Evolutionary conservation across 1,140 invertebrate genomes (phyloP).

Genomic region (Vanessa tameamea): DNA sequence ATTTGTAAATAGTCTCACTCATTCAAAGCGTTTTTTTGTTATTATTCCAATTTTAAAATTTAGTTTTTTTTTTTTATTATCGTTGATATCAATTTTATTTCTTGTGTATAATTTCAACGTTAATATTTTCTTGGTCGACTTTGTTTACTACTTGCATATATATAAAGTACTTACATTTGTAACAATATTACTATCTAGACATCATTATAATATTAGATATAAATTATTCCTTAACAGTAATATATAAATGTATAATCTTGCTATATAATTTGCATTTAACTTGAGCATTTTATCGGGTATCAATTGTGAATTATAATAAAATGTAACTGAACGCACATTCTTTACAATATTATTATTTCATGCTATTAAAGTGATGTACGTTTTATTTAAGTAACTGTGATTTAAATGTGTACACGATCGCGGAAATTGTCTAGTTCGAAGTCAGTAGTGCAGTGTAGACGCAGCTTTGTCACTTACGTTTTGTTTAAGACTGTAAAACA

Average conservation of each 20-base stretch:
- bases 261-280: constrained; percentile 11
- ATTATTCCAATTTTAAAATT: no score
- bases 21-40: no score
- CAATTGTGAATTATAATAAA: neutral
- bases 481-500: neutral
- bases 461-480: neutral
- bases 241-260: constrained; percentile 3
- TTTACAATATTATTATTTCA: neutral
- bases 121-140: neutral
- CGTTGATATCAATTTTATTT: no score
- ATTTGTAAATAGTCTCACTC: no score
- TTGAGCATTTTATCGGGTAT: constrained; percentile 1
- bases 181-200: constrained; percentile 1
- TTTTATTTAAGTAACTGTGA: constrained; percentile 12
- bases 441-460: neutral
- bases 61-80: no score
- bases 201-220: neutral
- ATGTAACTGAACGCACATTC: constrained; percentile 1
- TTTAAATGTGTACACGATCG: constrained; percentile 8
- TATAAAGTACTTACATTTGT: constrained; percentile 8
- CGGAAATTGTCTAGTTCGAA: constrained; percentile 1
- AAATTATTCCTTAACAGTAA: neutral
- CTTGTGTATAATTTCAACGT: neutral
- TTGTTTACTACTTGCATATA: neutral
- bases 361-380: neutral